These are phyloP conservation scores for Macrophya alboannulata DNA, from an alignment of 2,888 invertebrate species.

Conservation along the genomic window DNA sequence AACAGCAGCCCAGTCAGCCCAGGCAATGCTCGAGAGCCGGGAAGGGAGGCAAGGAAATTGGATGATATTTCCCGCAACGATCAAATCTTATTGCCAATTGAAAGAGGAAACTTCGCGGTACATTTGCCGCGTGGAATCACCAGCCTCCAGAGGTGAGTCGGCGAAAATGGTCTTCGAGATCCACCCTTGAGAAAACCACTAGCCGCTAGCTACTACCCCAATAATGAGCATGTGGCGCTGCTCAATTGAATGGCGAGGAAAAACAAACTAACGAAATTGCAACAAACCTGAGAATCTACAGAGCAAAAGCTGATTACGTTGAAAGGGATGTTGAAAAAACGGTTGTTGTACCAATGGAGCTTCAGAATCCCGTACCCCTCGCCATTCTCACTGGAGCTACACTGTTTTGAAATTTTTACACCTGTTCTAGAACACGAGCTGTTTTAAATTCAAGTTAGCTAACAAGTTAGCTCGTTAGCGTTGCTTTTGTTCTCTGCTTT, in stretches of 20 bases:
- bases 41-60: slow-evolving; percentile 76
- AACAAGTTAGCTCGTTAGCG: neutral
- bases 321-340: neutral
- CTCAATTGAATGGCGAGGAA: slow-evolving; percentile 49
- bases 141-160: slow-evolving; percentile 66
- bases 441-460: neutral
- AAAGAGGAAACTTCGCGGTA: slow-evolving; percentile 78
- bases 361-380: neutral
- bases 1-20: slow-evolving; percentile 49
- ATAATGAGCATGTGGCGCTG: slow-evolving; percentile 56
- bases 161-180: slow-evolving; percentile 68
- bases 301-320: slow-evolving; percentile 29
- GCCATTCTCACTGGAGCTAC: neutral
- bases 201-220: slow-evolving; percentile 55
- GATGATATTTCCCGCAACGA: slow-evolving; percentile 78
- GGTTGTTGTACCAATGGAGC: neutral
- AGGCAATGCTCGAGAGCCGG: slow-evolving; percentile 53
- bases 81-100: slow-evolving; percentile 79
- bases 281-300: slow-evolving; percentile 13
- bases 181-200: slow-evolving; percentile 65
- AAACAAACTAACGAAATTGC: slow-evolving; percentile 52
- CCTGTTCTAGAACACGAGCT: neutral
- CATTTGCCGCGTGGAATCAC: slow-evolving; percentile 76
- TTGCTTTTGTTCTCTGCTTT: neutral
- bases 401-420: neutral